Conservation (phyloP, 2,113 vertebrate genomes). For the Pluvialis apricaria region DNA sequence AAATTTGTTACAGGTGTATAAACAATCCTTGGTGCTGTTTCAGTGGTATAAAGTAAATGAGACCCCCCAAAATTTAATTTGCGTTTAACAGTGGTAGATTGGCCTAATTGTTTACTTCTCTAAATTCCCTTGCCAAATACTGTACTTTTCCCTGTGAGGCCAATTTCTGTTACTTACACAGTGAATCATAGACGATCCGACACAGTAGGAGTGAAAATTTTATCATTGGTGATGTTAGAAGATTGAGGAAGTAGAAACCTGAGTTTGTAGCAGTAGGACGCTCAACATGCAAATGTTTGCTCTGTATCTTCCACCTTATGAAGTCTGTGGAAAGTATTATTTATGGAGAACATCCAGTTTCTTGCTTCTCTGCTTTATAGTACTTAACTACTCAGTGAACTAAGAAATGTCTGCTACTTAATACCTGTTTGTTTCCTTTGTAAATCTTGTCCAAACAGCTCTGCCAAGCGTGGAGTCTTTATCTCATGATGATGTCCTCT, state of each 20-base stretch:
- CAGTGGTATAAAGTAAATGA: neutral
- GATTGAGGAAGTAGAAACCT: neutral
- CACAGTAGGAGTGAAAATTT: neutral
- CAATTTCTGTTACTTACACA: neutral
- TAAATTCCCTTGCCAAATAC: neutral
- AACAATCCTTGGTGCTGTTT: neutral
- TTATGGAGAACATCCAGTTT: neutral
- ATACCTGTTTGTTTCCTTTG: neutral
- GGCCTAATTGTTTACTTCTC: neutral
- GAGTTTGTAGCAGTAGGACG: neutral
- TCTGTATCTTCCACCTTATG: neutral
- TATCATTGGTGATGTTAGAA: neutral
- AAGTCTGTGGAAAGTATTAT: neutral
- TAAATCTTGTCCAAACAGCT: neutral
- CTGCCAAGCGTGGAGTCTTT: neutral
- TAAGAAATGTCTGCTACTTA: neutral
- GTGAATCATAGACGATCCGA: neutral
- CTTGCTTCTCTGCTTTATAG: neutral
- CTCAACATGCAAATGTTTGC: neutral
- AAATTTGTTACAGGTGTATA: neutral
- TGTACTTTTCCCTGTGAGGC: neutral
- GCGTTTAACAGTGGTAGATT: neutral
- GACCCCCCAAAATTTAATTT: neutral
- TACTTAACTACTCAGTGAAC: neutral
- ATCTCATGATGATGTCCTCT: neutral